Conservation (phyloP, 1,140 invertebrate species). For the Lepidurus packardi region DNA sequence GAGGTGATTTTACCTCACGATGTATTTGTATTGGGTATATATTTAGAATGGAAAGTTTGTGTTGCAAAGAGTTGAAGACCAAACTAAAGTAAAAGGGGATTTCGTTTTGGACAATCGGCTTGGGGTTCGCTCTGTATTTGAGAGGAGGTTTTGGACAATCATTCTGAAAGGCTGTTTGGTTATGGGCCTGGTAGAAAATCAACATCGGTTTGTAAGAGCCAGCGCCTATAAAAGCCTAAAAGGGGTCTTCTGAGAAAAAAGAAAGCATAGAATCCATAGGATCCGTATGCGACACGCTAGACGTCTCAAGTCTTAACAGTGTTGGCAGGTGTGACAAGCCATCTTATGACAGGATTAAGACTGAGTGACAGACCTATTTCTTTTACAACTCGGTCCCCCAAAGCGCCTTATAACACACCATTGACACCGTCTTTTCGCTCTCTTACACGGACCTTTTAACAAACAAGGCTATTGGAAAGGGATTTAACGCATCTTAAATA, state of each 20-base stretch:
- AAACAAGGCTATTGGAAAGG: slow-evolving; percentile 10
- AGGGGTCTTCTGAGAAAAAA: background rate
- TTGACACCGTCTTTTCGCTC: background rate
- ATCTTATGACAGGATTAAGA: slow-evolving; percentile 13
- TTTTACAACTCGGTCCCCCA: background rate
- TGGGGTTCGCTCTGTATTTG: background rate
- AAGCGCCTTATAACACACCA: slow-evolving; percentile 17
- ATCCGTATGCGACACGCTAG: background rate
- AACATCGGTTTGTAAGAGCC: background rate
- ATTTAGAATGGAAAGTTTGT: no score
- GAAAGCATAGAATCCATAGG: background rate
- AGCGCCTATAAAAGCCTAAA: background rate
- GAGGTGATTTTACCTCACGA: no score
- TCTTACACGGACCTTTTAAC: slow-evolving; percentile 7
- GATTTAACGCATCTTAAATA: background rate
- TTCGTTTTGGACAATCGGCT: background rate
- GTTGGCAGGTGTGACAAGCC: slow-evolving; percentile 17
- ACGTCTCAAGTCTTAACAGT: background rate
- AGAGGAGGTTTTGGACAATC: background rate
- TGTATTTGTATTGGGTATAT: no score
- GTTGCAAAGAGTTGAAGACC: no score
- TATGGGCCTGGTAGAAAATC: slow-evolving; percentile 14
- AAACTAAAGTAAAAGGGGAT: background rate
- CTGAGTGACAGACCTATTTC: slow-evolving; percentile 21
- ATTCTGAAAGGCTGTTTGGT: background rate